Percentiles rank a stretch among this genome's conserved stretches.
phyloP scores from a whole-genome alignment of 2,888 invertebrate genomes.

The Tortricodes alternella region DNA sequence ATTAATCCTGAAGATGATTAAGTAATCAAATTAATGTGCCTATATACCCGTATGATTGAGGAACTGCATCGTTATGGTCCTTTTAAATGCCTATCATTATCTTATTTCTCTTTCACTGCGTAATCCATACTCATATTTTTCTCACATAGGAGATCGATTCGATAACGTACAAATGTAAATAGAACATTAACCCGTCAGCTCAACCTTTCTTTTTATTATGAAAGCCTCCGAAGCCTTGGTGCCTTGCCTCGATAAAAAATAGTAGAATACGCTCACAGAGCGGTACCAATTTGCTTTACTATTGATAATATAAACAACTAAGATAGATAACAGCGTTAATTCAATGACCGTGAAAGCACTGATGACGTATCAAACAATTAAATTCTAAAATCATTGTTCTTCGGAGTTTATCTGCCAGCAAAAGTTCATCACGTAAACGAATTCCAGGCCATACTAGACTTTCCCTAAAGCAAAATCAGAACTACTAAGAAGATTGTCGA shows the following conservation, averaged over 20 bases:
- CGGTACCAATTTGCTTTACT: background rate
- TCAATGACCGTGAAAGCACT: constrained; percentile 19
- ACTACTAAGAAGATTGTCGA: background rate
- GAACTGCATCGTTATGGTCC: too few species aligned
- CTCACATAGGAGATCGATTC: too few species aligned
- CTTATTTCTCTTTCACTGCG: background rate
- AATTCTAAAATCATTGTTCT: constrained; percentile 26
- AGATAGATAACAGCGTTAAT: background rate
- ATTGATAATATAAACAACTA: background rate
- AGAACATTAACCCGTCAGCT: too few species aligned
- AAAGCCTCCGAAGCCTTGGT: too few species aligned
- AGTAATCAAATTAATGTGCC: too few species aligned
- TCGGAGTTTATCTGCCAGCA: constrained; percentile 14
- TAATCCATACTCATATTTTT: background rate
- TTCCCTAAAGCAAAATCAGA: constrained; percentile 11
- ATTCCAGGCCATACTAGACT: constrained; percentile 24
- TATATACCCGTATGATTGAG: too few species aligned
- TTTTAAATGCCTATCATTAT: background rate
- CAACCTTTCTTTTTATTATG: too few species aligned
- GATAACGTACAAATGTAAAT: too few species aligned
- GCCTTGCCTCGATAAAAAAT: too few species aligned
- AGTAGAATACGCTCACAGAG: background rate
- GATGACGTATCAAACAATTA: constrained; percentile 26
- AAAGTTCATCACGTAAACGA: constrained; percentile 29
- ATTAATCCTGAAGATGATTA: too few species aligned